Evolutionary conservation across 2,888 invertebrate species (phyloP).

Genomic region (Andricus curvator): DNA sequence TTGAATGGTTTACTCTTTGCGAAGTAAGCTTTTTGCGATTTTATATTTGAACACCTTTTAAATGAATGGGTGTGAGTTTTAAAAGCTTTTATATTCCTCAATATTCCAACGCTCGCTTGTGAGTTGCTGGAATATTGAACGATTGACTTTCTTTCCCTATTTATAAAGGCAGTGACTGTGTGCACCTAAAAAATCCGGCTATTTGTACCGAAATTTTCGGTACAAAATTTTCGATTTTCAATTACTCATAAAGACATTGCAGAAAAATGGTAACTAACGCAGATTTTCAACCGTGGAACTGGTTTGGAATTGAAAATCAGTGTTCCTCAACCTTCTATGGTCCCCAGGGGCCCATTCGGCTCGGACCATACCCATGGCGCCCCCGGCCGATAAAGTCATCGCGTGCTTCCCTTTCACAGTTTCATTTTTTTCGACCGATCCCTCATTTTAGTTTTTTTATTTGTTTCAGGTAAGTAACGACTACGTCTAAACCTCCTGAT

Average conservation of each 20-base stretch:
- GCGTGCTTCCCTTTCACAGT: slow-evolving; percentile 36
- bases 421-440: slow-evolving; percentile 43
- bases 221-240: slow-evolving; percentile 43
- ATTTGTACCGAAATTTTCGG: too few relatives aligned
- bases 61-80: neutral
- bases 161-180: neutral
- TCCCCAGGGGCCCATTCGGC: neutral
- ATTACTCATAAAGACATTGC: slow-evolving; percentile 60
- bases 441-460: slow-evolving; percentile 45
- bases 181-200: too few relatives aligned
- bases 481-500: slow-evolving; percentile 2
- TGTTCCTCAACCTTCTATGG: slow-evolving; percentile 50
- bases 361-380: neutral
- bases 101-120: neutral
- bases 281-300: slow-evolving; percentile 50
- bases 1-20: neutral
- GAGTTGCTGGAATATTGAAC: neutral
- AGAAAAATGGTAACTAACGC: slow-evolving; percentile 54
- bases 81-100: neutral
- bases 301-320: slow-evolving; percentile 52
- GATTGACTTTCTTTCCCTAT: neutral
- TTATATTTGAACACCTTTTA: neutral
- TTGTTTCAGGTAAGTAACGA: slow-evolving; percentile 51
- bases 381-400: slow-evolving; percentile 25
- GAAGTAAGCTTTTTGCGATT: neutral